These are phyloP conservation scores for Eupithecia subumbrata DNA, from an alignment of 2,888 invertebrate species.

Conservation along the genomic window DNA sequence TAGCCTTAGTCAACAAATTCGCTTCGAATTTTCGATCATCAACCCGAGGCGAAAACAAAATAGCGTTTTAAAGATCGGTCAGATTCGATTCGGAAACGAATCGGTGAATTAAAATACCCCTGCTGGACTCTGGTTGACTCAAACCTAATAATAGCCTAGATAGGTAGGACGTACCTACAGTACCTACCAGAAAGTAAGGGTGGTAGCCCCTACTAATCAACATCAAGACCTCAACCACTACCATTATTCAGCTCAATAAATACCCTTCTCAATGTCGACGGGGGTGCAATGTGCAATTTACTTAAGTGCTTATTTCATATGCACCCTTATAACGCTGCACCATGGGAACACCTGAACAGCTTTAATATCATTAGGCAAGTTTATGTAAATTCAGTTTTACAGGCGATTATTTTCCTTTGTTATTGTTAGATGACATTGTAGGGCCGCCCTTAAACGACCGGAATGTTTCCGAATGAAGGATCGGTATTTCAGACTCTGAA, in stretches of 20 bases:
- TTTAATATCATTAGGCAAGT: constrained; percentile 4
- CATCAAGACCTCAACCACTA: constrained; percentile 7
- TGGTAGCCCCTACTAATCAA: constrained; percentile 5
- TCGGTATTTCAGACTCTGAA: neutral
- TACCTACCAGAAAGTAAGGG: neutral
- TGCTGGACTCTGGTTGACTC: neutral
- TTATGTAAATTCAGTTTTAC: constrained; percentile 6
- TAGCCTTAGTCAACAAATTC: too few species aligned
- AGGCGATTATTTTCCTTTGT: neutral
- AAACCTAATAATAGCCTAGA: neutral
- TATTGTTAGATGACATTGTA: neutral
- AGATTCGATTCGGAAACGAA: too few species aligned
- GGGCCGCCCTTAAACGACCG: neutral
- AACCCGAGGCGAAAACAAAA: too few species aligned
- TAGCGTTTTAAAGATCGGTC: too few species aligned
- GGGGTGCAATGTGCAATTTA: constrained; percentile 6
- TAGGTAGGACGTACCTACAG: neutral
- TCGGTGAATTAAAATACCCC: too few species aligned
- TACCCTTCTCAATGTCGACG: constrained; percentile 7
- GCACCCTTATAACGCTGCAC: neutral
- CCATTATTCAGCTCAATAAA: constrained; percentile 9
- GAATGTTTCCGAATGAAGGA: neutral
- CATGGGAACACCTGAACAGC: constrained; percentile 8
- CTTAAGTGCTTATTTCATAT: constrained; percentile 8
- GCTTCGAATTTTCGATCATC: too few species aligned